phyloP scores from a whole-genome alignment of 2,888 invertebrate species.

The Tridacna gigas region DNA sequence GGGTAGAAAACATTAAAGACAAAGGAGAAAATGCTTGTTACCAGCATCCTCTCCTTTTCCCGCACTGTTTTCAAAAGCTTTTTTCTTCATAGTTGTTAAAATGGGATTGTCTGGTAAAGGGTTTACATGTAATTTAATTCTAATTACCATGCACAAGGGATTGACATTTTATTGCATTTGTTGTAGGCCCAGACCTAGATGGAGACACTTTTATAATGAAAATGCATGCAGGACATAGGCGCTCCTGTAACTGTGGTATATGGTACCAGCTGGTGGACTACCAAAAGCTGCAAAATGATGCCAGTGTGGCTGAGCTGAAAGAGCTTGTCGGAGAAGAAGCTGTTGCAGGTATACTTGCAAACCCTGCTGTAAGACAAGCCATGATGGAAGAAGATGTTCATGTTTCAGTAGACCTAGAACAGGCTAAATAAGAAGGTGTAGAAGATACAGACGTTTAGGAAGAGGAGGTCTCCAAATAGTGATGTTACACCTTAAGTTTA shows the following conservation, averaged over 20 bases:
- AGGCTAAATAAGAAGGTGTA: not conserved
- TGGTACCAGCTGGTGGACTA: constrained; percentile 10
- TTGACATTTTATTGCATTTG: not conserved
- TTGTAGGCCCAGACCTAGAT: not conserved
- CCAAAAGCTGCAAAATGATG: not conserved
- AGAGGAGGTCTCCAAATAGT: not conserved
- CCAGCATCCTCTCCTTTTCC: too few relatives aligned
- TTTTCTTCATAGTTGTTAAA: not conserved
- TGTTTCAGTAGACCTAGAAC: not conserved
- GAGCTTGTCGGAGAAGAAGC: not conserved
- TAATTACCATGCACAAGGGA: not conserved
- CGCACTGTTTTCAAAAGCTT: too few relatives aligned
- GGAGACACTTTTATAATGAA: constrained; percentile 3
- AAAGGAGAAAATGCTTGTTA: too few relatives aligned
- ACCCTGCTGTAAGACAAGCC: not conserved
- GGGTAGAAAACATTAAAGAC: too few relatives aligned
- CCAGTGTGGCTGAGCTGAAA: not conserved
- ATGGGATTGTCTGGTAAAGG: not conserved
- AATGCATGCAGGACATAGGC: not conserved
- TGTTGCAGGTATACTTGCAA: not conserved
- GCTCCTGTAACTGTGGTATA: not conserved
- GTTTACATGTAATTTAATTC: not conserved
- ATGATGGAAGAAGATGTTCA: not conserved
- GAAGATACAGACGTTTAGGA: not conserved
- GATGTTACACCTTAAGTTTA: not conserved